A percentile compares a stretch with the other conserved stretches of the same genome.
Evolutionary conservation across 1,140 invertebrate species (phyloP).

Genomic region (Aphelenchoides besseyi): DNA sequence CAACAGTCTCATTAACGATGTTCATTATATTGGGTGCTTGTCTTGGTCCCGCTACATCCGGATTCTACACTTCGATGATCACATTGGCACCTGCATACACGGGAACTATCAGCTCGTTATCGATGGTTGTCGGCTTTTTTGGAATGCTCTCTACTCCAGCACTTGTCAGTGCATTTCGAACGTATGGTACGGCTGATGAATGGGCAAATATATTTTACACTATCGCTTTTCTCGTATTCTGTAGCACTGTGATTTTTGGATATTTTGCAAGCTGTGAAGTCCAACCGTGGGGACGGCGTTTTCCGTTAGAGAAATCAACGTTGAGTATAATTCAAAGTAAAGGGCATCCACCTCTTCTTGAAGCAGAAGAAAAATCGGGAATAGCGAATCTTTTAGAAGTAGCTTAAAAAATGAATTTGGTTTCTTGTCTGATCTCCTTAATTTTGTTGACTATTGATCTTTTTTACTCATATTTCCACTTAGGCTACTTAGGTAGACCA

Average conservation of each 20-base stretch:
- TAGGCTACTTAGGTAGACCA: no score
- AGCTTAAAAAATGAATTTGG: no score
- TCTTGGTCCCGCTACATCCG: conserved; percentile 17
- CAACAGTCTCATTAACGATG: not conserved
- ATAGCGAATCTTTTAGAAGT: not conserved
- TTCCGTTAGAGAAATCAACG: not conserved
- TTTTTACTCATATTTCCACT: no score
- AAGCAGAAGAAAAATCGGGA: not conserved
- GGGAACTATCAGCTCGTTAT: conserved; percentile 19
- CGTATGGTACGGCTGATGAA: conserved; percentile 24
- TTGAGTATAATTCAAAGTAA: not conserved
- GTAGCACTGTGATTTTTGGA: not conserved
- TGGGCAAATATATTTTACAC: conserved; percentile 25
- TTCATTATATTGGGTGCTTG: conserved; percentile 21
- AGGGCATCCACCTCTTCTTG: not conserved
- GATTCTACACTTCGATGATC: conserved; percentile 22
- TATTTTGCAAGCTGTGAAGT: conserved; percentile 22
- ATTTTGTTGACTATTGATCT: no score
- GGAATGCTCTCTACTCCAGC: conserved; percentile 21
- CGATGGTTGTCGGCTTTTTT: conserved; percentile 25
- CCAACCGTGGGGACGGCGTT: not conserved
- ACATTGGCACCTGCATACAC: conserved; percentile 17
- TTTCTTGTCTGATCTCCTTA: no score
- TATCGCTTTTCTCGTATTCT: conserved; percentile 8
- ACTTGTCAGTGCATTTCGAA: conserved; percentile 23